Conservation (phyloP, 2,797 vertebrate genomes). For the Benthosema pterotum region DNA sequence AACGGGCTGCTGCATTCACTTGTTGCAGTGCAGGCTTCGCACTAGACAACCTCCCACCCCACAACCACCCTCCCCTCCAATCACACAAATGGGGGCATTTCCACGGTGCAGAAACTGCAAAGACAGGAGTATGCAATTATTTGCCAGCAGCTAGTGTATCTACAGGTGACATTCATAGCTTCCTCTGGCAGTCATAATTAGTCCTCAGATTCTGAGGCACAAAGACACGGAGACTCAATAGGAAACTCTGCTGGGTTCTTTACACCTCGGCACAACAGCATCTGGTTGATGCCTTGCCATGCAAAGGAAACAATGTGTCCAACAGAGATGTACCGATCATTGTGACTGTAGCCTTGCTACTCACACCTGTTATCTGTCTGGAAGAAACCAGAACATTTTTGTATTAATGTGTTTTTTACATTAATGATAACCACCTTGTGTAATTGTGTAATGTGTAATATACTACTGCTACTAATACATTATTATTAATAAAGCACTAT, state of each 20-base stretch:
- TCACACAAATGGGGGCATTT: slow-evolving; percentile 85
- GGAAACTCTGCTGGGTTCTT: slow-evolving; percentile 53
- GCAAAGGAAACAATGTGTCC: slow-evolving; percentile 34
- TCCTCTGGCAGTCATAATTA: slow-evolving; percentile 79
- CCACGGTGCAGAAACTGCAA: slow-evolving; percentile 81
- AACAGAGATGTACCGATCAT: slow-evolving; percentile 7
- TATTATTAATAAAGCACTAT: too few relatives aligned
- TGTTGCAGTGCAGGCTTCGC: slow-evolving; percentile 64
- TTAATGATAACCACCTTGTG: too few relatives aligned
- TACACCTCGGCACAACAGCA: slow-evolving; percentile 52
- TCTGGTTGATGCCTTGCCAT: slow-evolving; percentile 47
- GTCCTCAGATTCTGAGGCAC: slow-evolving; percentile 70
- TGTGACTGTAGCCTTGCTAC: slow-evolving; percentile 3
- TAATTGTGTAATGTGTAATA: too few relatives aligned
- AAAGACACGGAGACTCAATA: slow-evolving; percentile 60
- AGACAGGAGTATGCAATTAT: slow-evolving; percentile 85
- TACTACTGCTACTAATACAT: too few relatives aligned
- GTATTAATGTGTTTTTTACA: too few relatives aligned
- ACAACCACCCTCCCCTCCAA: slow-evolving; percentile 39
- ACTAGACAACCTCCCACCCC: slow-evolving; percentile 36
- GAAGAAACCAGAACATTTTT: too few relatives aligned
- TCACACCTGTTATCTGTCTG: background rate
- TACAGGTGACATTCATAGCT: slow-evolving; percentile 80
- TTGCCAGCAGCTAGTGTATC: slow-evolving; percentile 79
- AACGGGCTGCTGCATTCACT: slow-evolving; percentile 78